These are phyloP conservation scores for Melipona beecheii DNA, from an alignment of 2,888 invertebrate species.

Conservation along the genomic window DNA sequence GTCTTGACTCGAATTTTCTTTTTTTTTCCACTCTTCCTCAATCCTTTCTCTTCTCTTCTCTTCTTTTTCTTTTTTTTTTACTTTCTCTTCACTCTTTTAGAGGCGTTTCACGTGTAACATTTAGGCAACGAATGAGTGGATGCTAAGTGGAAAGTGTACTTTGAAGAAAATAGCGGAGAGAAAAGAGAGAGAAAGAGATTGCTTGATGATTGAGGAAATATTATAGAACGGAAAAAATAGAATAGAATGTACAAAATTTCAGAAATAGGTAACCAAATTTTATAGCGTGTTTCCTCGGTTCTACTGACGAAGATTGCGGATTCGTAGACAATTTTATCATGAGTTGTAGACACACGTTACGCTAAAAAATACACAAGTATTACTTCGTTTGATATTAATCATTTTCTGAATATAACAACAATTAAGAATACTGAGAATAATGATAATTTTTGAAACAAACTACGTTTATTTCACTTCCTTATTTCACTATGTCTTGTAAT, in stretches of 20 bases:
- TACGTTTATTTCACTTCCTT: background rate
- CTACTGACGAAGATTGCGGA: background rate
- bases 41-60: background rate
- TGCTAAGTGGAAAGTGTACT: background rate
- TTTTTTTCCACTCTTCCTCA: background rate
- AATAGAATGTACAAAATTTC: background rate
- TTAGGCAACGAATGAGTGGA: background rate
- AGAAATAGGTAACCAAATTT: conserved; percentile 10
- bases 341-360: background rate
- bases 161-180: background rate
- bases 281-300: background rate
- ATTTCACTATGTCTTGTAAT: background rate
- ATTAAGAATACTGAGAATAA: background rate
- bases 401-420: background rate
- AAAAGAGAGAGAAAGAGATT: background rate
- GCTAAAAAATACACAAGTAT: background rate
- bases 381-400: background rate
- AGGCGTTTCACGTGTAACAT: background rate
- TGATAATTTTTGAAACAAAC: background rate
- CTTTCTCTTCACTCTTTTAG: background rate
- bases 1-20: conserved; percentile 6
- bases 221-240: background rate
- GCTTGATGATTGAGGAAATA: conserved; percentile 5
- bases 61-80: background rate
- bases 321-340: background rate